Percentiles rank a stretch among this genome's conserved stretches.
Conservation (phyloP, 2,888 invertebrate species). For the Hemicrepidius hirtus region DNA sequence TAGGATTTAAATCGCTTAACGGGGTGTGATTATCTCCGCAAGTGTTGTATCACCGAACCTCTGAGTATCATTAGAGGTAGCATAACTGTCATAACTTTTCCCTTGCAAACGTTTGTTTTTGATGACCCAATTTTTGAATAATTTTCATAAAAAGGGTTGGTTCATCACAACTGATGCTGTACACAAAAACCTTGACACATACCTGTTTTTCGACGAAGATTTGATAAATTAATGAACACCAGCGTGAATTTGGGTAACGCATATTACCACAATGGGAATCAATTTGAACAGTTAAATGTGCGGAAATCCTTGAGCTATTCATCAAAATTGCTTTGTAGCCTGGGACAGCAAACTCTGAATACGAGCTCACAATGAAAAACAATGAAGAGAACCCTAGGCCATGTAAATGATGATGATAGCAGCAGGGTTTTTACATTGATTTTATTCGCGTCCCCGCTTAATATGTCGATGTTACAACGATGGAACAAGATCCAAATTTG, state of each 20-base stretch:
- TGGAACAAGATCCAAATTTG: conserved; percentile 1
- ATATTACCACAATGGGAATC: conserved; percentile 7
- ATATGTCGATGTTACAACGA: neutral
- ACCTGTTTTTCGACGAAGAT: neutral
- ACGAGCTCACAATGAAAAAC: neutral
- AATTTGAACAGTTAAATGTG: conserved; percentile 21
- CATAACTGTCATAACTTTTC: conserved; percentile 5
- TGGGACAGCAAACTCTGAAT: neutral
- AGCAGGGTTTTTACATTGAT: conserved; percentile 5
- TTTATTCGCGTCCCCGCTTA: neutral
- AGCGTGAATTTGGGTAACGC: conserved; percentile 7
- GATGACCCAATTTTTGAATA: neutral
- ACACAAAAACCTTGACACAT: conserved; percentile 4
- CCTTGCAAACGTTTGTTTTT: neutral
- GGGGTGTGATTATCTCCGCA: conserved; percentile 15
- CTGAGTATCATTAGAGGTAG: conserved; percentile 2
- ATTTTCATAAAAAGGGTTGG: neutral
- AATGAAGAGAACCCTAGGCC: conserved; percentile 1
- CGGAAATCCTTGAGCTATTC: conserved; percentile 21
- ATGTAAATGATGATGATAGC: conserved; percentile 20
- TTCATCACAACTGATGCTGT: conserved; percentile 5
- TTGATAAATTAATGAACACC: conserved; percentile 11
- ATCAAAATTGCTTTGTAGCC: conserved; percentile 21
- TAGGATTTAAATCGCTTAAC: conserved; percentile 20
- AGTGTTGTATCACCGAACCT: conserved; percentile 20